These are phyloP conservation scores for Eupithecia subfuscata DNA, from an alignment of 2,888 invertebrate genomes.

Conservation along the genomic window DNA sequence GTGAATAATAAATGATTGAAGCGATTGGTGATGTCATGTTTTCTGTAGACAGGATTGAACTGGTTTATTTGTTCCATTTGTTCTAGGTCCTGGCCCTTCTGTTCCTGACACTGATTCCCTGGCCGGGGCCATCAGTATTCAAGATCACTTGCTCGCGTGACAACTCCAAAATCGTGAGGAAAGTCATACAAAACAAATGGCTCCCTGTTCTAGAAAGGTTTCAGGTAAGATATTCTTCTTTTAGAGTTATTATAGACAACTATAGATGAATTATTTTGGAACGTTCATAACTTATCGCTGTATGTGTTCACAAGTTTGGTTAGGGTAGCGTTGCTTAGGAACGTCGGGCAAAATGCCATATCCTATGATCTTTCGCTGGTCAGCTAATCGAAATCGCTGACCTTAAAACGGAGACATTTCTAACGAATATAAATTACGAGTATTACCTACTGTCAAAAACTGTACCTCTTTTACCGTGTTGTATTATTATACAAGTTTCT, in stretches of 20 bases:
- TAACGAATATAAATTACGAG: not conserved
- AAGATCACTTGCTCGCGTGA: conserved; percentile 94
- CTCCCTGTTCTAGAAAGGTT: conserved; percentile 94
- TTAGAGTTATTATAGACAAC: not conserved
- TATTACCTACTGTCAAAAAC: not conserved
- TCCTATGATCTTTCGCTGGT: not conserved
- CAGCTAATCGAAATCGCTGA: not conserved
- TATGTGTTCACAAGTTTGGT: not conserved
- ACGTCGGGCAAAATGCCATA: conserved; percentile 11
- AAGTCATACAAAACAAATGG: conserved; percentile 96
- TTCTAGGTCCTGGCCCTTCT: conserved; percentile 92
- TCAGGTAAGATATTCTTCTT: conserved; percentile 76
- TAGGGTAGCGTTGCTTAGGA: conserved; percentile 5
- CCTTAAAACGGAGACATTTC: not conserved
- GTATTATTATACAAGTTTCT: no score
- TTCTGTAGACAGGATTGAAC: conserved; percentile 2
- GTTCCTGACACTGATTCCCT: conserved; percentile 92
- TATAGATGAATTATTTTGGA: not conserved
- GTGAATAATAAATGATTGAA: conserved; percentile 38
- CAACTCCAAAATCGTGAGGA: conserved; percentile 93
- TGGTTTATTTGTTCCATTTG: conserved; percentile 74
- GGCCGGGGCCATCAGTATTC: conserved; percentile 94
- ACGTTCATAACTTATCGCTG: not conserved
- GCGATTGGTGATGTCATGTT: conserved; percentile 35
- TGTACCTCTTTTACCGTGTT: not conserved